Percentiles rank a stretch among this genome's conserved stretches.
Conservation (phyloP, 2,888 invertebrate genomes). For the Megaustenia siamemsis region DNA sequence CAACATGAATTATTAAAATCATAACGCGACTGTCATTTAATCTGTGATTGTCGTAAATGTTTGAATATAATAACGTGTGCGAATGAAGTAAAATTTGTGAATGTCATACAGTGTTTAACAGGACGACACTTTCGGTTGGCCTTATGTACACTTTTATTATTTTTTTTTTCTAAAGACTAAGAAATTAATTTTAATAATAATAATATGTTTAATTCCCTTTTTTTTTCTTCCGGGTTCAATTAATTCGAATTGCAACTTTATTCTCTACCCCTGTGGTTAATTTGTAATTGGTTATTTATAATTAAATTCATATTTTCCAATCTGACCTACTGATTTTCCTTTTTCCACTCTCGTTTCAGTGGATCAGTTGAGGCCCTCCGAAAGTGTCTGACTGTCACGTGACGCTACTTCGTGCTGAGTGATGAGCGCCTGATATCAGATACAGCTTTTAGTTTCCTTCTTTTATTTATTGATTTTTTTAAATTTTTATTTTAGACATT, state of each 20-base stretch:
- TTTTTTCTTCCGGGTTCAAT: no score
- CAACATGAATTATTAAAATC: no score
- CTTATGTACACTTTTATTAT: background rate
- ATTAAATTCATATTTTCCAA: constrained; percentile 11
- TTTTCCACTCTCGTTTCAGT: constrained; percentile 62
- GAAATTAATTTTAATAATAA: no score
- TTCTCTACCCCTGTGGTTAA: no score
- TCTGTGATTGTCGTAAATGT: no score
- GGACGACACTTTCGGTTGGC: constrained; percentile 45
- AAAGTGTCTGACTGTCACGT: constrained; percentile 50
- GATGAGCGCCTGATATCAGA: constrained; percentile 16
- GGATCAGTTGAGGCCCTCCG: constrained; percentile 62
- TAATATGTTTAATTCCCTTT: no score
- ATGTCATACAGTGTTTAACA: no score
- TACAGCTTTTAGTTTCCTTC: background rate
- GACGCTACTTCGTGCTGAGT: background rate
- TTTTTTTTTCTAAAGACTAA: background rate
- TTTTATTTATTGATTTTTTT: background rate
- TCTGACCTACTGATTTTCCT: constrained; percentile 12
- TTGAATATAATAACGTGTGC: no score
- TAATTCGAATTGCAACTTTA: no score
- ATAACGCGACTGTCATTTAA: no score
- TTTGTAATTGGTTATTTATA: no score
- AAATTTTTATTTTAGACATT: background rate
- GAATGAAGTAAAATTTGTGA: no score